Percentiles rank a stretch among this genome's conserved stretches.
Evolutionary conservation across 2,888 invertebrate species (phyloP).

Genomic region (Ormyrus rosae): DNA sequence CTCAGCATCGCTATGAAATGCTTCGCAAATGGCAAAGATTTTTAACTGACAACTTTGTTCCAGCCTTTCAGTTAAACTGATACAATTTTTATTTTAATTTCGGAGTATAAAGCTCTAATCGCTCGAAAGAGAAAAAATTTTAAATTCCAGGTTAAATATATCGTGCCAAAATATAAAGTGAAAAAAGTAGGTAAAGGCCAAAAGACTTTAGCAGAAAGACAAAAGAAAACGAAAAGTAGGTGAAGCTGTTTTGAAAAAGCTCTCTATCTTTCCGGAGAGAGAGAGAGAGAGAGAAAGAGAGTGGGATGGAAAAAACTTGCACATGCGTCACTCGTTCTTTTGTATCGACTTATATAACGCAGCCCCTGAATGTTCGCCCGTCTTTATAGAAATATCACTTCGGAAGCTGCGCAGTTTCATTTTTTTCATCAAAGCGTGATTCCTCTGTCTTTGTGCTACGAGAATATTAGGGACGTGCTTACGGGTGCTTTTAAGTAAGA

Average conservation of each 20-base stretch:
- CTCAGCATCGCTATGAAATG: no score
- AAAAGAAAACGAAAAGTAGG: constrained; percentile 19
- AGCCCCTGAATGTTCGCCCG: no score
- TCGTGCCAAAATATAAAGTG: constrained; percentile 20
- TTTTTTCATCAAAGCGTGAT: no score
- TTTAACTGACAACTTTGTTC: no score
- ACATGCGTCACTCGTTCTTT: not conserved
- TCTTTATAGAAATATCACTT: no score
- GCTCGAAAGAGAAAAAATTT: not conserved
- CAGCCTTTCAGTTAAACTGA: not conserved
- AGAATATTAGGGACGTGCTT: no score
- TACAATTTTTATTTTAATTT: constrained; percentile 25
- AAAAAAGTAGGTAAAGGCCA: constrained; percentile 48
- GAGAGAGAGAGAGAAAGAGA: constrained; percentile 10
- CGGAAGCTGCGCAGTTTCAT: no score
- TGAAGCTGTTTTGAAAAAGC: constrained; percentile 37
- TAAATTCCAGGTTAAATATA: constrained; percentile 20
- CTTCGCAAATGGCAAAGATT: no score
- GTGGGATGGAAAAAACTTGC: not conserved
- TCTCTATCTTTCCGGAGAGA: not conserved
- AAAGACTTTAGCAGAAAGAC: constrained; percentile 42
- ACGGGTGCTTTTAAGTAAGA: no score
- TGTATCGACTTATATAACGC: no score
- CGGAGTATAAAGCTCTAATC: not conserved
- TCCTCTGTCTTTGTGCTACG: no score